Conservation (phyloP, 2,113 vertebrate species). For the mouse (Mus musculus) region DNA sequence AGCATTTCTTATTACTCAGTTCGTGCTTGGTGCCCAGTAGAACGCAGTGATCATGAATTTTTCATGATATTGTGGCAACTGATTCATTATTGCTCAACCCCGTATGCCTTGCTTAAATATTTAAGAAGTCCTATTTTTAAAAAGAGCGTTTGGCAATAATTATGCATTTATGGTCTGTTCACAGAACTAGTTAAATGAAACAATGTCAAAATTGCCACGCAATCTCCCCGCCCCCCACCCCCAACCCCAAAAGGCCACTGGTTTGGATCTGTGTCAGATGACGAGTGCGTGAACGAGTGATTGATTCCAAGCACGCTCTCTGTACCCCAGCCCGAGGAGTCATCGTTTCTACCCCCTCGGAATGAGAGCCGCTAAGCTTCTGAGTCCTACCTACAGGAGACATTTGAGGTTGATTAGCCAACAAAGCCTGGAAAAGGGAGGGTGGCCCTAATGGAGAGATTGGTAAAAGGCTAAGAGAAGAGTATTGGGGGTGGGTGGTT, state of each 20-base stretch:
- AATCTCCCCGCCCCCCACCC: background rate
- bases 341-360: background rate
- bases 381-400: background rate
- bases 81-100: conserved; percentile 71
- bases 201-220: background rate
- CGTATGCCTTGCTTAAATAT: conserved; percentile 58
- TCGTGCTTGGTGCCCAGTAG: background rate
- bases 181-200: conserved; percentile 52
- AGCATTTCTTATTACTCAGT: conserved; percentile 31
- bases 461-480: background rate
- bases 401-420: background rate
- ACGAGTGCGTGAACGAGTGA: background rate
- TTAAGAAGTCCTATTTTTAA: conserved; percentile 51
- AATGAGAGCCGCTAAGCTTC: background rate
- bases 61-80: conserved; percentile 74
- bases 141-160: conserved; percentile 38
- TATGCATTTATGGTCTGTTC: background rate
- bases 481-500: too few species aligned
- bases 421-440: background rate
- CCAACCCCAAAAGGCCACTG: background rate
- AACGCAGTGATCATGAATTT: conserved; percentile 63
- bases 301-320: background rate
- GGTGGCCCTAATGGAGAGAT: background rate
- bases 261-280: background rate
- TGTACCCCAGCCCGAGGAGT: background rate